phyloP scores from a whole-genome alignment of 1,140 invertebrate genomes.

The Lordiphosa clarofinis region DNA sequence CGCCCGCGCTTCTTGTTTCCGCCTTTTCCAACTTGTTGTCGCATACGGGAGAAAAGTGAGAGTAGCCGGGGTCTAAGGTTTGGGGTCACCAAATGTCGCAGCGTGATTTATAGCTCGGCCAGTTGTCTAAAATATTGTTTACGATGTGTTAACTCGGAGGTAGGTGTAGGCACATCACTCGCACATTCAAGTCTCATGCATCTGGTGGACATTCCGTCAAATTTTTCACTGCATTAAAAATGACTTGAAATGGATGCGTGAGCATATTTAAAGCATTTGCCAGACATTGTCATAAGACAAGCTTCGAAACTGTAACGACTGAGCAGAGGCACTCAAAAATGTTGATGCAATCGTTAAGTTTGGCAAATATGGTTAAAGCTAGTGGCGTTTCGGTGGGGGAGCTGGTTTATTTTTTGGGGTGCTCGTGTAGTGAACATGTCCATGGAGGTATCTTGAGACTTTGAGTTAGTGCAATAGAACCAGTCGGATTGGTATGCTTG shows the following conservation, averaged over 20 bases:
- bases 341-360: constrained; percentile 75
- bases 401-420: constrained; percentile 30
- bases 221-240: constrained; percentile 69
- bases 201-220: constrained; percentile 51
- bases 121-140: constrained; percentile 34
- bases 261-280: constrained; percentile 58
- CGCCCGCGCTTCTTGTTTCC: constrained; percentile 65
- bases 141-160: constrained; percentile 55
- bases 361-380: constrained; percentile 71
- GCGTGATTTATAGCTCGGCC: constrained; percentile 53
- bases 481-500: constrained; percentile 1
- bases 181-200: constrained; percentile 17
- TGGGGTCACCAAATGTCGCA: constrained; percentile 26
- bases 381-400: constrained; percentile 35
- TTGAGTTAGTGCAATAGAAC: constrained; percentile 9
- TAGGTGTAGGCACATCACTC: constrained; percentile 44
- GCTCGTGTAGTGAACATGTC: constrained; percentile 19
- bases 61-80: constrained; percentile 47
- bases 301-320: constrained; percentile 38
- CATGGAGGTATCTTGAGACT: constrained; percentile 11
- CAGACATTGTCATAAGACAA: constrained; percentile 58
- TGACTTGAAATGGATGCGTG: constrained; percentile 40
- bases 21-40: constrained; percentile 20
- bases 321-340: constrained; percentile 24
- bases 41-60: constrained; percentile 50